Evolutionary conservation across 2,113 vertebrate species (phyloP).

Genomic region (Cyphomyrus discorhynchus): DNA sequence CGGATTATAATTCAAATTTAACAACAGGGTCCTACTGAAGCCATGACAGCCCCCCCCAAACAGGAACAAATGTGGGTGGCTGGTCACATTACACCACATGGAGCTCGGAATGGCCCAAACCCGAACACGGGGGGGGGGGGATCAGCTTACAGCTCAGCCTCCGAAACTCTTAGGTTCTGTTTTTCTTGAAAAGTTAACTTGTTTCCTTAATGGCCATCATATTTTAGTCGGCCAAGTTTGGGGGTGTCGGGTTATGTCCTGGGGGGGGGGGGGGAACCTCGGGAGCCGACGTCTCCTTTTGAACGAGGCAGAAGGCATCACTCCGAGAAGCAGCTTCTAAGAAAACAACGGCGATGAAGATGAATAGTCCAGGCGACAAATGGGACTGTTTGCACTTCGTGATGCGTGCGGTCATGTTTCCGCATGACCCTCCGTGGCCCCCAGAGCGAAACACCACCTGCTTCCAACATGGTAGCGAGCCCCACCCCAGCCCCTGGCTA

Average conservation of each 20-base stretch:
- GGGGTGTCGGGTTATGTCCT: not conserved
- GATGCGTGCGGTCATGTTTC: not conserved
- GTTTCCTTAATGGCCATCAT: constrained; percentile 16
- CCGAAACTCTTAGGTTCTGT: not conserved
- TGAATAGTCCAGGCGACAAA: not conserved
- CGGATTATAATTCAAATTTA: constrained; percentile 12
- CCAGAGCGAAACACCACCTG: not conserved
- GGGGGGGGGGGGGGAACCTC: not conserved
- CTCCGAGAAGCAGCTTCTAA: not conserved
- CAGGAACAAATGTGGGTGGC: constrained; percentile 8
- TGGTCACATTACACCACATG: constrained; percentile 1
- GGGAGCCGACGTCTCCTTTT: not conserved
- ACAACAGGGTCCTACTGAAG: not conserved
- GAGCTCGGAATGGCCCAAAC: not conserved
- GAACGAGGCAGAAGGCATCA: not conserved
- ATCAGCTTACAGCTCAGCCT: constrained; percentile 15
- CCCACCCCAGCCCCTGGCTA: not conserved
- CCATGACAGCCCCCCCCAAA: not conserved
- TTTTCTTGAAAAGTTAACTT: constrained; percentile 16
- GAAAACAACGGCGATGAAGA: not conserved
- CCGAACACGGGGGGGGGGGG: not conserved
- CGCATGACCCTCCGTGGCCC: not conserved
- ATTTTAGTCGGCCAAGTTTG: not conserved
- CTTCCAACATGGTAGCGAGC: not conserved
- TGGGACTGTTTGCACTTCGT: not conserved